Evolutionary conservation across 1,140 invertebrate genomes (phyloP).

Genomic region (Drosophila ambigua): DNA sequence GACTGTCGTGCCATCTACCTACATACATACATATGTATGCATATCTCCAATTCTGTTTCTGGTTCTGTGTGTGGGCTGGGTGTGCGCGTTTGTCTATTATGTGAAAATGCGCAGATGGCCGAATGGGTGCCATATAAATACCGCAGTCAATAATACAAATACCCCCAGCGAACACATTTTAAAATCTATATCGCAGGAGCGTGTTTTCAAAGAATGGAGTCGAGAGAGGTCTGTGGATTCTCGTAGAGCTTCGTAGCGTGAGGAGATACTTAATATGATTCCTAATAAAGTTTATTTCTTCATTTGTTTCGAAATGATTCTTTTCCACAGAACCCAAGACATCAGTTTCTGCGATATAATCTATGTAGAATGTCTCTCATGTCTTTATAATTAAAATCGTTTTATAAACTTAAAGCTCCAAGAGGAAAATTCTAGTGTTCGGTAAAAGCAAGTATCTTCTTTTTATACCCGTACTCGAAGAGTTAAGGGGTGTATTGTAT

Average conservation of each 20-base stretch:
- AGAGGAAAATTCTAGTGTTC: too few species aligned
- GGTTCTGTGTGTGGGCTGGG: not conserved
- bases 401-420: too few species aligned
- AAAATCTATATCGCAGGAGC: slow-evolving; percentile 50
- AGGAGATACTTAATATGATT: not conserved
- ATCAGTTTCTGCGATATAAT: too few species aligned
- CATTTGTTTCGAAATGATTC: too few species aligned
- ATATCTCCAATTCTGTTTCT: not conserved
- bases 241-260: too few species aligned
- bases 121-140: slow-evolving; percentile 63
- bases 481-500: too few species aligned
- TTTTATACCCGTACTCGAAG: too few species aligned
- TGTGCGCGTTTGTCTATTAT: slow-evolving; percentile 53
- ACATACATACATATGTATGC: slow-evolving; percentile 25
- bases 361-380: too few species aligned
- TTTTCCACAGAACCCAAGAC: too few species aligned
- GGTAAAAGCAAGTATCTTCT: too few species aligned
- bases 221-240: not conserved
- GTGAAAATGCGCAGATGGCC: slow-evolving; percentile 74
- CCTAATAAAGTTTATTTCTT: not conserved
- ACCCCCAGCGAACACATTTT: slow-evolving; percentile 42
- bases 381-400: too few species aligned
- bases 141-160: slow-evolving; percentile 72
- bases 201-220: fast-evolving
- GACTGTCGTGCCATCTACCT: slow-evolving; percentile 42